Conservation (phyloP, 1,140 invertebrate species). For the Drosophila leontia region DNA sequence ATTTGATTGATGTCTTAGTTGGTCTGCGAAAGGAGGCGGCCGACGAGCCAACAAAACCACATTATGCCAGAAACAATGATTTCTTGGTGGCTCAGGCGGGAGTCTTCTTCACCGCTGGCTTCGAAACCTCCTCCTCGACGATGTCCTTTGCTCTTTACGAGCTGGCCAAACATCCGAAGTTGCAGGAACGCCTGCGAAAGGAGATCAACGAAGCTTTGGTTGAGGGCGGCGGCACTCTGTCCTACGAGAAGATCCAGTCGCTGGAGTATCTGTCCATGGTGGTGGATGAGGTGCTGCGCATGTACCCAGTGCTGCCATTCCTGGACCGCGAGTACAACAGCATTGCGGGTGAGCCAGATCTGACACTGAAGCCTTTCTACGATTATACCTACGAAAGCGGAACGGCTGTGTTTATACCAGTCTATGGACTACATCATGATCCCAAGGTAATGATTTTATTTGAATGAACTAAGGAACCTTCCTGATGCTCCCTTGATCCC, state of each 20-base stretch:
- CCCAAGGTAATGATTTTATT: slow-evolving; percentile 59
- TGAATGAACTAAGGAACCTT: not conserved
- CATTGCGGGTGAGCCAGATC: slow-evolving; percentile 37
- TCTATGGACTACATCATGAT: slow-evolving; percentile 73
- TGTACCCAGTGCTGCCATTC: slow-evolving; percentile 77
- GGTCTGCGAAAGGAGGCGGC: slow-evolving; percentile 73
- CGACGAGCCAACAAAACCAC: slow-evolving; percentile 44
- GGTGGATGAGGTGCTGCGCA: slow-evolving; percentile 85
- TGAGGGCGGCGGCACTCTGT: slow-evolving; percentile 86
- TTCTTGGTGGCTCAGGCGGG: slow-evolving; percentile 89
- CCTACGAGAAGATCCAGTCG: slow-evolving; percentile 87
- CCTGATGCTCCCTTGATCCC: slow-evolving; percentile 85
- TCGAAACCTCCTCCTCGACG: slow-evolving; percentile 91
- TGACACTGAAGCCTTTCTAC: slow-evolving; percentile 66
- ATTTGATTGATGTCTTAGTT: slow-evolving; percentile 85
- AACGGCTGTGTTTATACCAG: slow-evolving; percentile 72
- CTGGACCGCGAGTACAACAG: slow-evolving; percentile 66
- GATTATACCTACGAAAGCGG: slow-evolving; percentile 62
- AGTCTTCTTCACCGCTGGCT: slow-evolving; percentile 90
- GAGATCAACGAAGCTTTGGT: slow-evolving; percentile 87
- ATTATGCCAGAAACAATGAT: slow-evolving; percentile 82
- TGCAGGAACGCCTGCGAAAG: slow-evolving; percentile 88
- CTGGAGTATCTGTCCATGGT: slow-evolving; percentile 88
- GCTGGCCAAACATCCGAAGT: slow-evolving; percentile 88
- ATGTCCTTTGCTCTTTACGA: slow-evolving; percentile 89